These are phyloP conservation scores for Sorex maritimensis DNA, from an alignment of 2,797 vertebrate genomes.

Conservation along the genomic window DNA sequence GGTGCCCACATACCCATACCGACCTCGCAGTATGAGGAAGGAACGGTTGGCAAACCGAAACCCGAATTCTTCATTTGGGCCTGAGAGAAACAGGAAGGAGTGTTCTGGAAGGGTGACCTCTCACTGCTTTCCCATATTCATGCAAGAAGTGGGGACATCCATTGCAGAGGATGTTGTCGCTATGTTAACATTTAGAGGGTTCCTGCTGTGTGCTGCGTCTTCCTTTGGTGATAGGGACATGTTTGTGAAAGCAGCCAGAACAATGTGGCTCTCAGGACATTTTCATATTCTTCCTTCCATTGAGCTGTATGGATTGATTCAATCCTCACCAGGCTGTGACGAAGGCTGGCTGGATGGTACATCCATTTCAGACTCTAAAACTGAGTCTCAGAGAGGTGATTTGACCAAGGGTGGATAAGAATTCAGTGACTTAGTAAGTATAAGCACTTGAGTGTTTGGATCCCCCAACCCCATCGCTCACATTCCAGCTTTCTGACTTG, in stretches of 20 bases:
- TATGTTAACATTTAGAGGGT: slow-evolving; percentile 30
- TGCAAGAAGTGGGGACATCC: background rate
- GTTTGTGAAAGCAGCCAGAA: slow-evolving; percentile 31
- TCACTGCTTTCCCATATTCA: background rate
- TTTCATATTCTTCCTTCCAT: slow-evolving; percentile 40
- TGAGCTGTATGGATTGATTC: background rate
- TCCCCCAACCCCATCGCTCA: background rate
- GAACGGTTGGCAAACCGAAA: slow-evolving; percentile 85
- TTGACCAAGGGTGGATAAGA: slow-evolving; percentile 38
- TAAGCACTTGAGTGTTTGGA: slow-evolving; percentile 6
- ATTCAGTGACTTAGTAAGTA: background rate
- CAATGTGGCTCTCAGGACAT: background rate
- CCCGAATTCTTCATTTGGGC: slow-evolving; percentile 84
- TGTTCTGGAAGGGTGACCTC: background rate
- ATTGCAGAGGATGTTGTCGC: background rate
- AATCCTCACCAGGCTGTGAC: background rate
- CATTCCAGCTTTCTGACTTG: background rate
- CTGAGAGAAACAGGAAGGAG: slow-evolving; percentile 70
- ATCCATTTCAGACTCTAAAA: background rate
- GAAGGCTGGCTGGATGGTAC: background rate
- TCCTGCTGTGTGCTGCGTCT: background rate
- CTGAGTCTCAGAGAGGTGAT: background rate
- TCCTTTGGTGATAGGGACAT: background rate
- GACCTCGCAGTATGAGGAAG: slow-evolving; percentile 84
- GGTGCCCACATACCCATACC: slow-evolving; percentile 86